Conservation (phyloP, 2,797 vertebrate genomes). For the Presbytis comata region DNA sequence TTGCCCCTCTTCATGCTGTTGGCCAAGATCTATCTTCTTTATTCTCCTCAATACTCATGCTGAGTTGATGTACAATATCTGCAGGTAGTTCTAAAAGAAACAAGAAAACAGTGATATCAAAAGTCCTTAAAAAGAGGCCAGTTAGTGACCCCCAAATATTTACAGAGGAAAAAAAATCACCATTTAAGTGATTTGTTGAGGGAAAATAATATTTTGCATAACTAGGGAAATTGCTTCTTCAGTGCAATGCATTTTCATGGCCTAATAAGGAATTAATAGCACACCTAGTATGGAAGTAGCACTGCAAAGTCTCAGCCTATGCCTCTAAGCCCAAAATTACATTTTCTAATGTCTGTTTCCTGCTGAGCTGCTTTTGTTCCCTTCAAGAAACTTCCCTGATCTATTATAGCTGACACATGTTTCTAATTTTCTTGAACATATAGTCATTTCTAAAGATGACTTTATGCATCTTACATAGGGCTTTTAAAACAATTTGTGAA, state of each 20-base stretch:
- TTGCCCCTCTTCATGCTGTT: background rate
- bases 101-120: background rate
- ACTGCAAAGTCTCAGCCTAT: slow-evolving; percentile 38
- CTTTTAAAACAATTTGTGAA: slow-evolving; percentile 52
- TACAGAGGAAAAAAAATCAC: background rate
- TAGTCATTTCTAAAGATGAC: slow-evolving; percentile 49
- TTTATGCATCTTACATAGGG: background rate
- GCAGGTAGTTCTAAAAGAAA: background rate
- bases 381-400: background rate
- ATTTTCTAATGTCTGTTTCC: slow-evolving; percentile 31
- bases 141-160: slow-evolving; percentile 13
- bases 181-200: background rate
- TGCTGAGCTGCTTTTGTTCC: slow-evolving; percentile 1
- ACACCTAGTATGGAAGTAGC: background rate
- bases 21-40: background rate
- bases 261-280: slow-evolving; percentile 46
- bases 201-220: slow-evolving; percentile 27
- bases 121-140: slow-evolving; percentile 39
- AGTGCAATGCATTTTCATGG: background rate
- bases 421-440: slow-evolving; percentile 7
- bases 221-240: slow-evolving; percentile 23
- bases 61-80: background rate
- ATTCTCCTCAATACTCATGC: background rate
- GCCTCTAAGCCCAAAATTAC: slow-evolving; percentile 41
- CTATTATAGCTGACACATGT: background rate